Evolutionary conservation across 2,797 vertebrate genomes (phyloP), one percentile per base, ranked within the genome.

Genomic region (Pseudocheirus occidentalis): DNA sequence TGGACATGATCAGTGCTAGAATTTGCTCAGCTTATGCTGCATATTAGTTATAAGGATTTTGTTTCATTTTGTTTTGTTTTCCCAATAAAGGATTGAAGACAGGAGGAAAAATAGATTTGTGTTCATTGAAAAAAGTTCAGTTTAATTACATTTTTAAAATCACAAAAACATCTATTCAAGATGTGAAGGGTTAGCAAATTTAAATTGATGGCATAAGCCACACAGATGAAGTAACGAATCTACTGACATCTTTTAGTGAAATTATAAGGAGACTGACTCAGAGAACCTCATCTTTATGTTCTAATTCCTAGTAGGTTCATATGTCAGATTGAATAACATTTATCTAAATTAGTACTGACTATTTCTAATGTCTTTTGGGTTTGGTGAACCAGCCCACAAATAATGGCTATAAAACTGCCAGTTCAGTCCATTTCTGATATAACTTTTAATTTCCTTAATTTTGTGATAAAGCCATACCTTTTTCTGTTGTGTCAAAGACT

Each of bases 391-490:
- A 12, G 0, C 4, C 3, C 3, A 29, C 14, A n/a, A 31, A 13
- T 11, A 5, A 34, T 31, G 5, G 0, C 0, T 0, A 0, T 6
- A 0, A 24, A 29, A 58, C 56, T 34, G 1, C 90, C 4, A 81
- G 91, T 89, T 58, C 11, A 1, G 91, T 34, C 46, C 0, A 66
- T 16, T 4, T 87, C 53, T 90, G 5, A 5, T 0, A 40, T 1
- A 16, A 92, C 94, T 92, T 58, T 94, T 55, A 90, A 73, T 97
- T 95, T 96, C 96, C 97, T 96, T 95, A 94, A 93, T 62, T 93
- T 90, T 31, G 21, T 56, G 10, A 87, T 14, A 54, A 87, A 59
- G 95, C 55, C 87, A 4, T 56, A 87, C 90, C n/a, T 10, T 0
- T 81, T 94, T 92, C 89, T 89, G 87, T 93, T 89, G 92, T 57